Base-by-base conservation (phyloP, 2,888 invertebrate species). In the Lydus trimaculatus region DNA sequence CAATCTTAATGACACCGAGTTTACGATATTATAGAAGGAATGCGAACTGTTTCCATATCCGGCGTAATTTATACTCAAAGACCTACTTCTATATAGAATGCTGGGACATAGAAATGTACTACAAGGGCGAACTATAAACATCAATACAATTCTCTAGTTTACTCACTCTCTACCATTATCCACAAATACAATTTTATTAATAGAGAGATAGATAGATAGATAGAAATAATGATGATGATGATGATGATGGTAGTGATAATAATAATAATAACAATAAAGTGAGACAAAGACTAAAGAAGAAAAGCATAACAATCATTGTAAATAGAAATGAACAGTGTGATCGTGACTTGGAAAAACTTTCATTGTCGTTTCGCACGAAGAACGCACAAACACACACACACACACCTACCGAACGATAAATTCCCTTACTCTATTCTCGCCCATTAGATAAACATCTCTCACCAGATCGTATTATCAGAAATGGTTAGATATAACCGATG, bases 21-120 rank as follows among this genome's bases (percentile, higher is more conserved):
- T n/a, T 58, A 58, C 58, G 52, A 70, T 68, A 75, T 73, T 72
- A 71, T 64, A 72, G 60, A 58, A 60, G 36, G 74, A 72, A 75
- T 75, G 74, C 74, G 72, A 65, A 71, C 72, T 69, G 68, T 71
- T 65, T 72, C 77, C 77, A 76, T 77, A 77, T 76, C 74, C 69
- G 77, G 75, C 62, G 68, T 75, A 75, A 76, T 76, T 77, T 77
- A 77, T 77, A 75, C 75, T 67, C 64, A 63, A 65, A 75, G 73
- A 74, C 75, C 76, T 71, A 77, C 67, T 77, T 74, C 68, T 64
- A 70, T 64, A n/a, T 13, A 11, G 33, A 28, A 28, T 28, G 2
- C 33, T 33, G 5, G 33, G 33, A 33, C 9, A 33, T 33, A 33
- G n/a, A n/a, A n/a, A n/a, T 11, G 33, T 33, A 33, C 8, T 33